Percentiles rank a stretch among this genome's conserved stretches.
These are phyloP conservation scores for Microplitis deprimator DNA, from an alignment of 2,888 invertebrate species.

Conservation along the genomic window DNA sequence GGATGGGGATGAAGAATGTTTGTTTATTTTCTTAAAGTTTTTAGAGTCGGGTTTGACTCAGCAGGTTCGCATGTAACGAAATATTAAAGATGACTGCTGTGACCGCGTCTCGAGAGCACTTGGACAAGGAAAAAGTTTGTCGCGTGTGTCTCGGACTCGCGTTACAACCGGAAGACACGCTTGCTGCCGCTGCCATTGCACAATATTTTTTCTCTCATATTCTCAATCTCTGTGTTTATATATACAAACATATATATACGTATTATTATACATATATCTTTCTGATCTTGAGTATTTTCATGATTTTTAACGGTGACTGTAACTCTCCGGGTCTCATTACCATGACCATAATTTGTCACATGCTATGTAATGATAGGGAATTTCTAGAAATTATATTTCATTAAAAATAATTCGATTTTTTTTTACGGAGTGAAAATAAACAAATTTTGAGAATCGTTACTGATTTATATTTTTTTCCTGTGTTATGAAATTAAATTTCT, in stretches of 20 bases:
- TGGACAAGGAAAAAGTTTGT: slow-evolving; percentile 55
- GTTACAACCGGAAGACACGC: slow-evolving; percentile 67
- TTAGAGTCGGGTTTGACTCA: neutral
- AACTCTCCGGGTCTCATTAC: neutral
- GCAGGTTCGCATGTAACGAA: slow-evolving; percentile 51
- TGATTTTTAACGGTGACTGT: neutral
- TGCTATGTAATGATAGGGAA: neutral
- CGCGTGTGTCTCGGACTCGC: slow-evolving; percentile 62
- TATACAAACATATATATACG: slow-evolving; percentile 16
- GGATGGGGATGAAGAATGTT: no score
- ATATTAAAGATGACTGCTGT: slow-evolving; percentile 60
- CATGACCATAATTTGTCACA: neutral
- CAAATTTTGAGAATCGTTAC: no score
- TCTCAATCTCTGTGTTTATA: slow-evolving; percentile 24
- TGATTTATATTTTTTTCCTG: no score
- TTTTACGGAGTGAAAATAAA: neutral
- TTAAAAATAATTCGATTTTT: neutral
- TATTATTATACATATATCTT: slow-evolving; percentile 29
- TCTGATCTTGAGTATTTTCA: slow-evolving; percentile 7
- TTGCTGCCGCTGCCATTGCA: slow-evolving; percentile 61
- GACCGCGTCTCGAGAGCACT: slow-evolving; percentile 57
- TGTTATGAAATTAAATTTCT: no score
- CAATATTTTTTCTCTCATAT: slow-evolving; percentile 51
- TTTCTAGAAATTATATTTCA: neutral
- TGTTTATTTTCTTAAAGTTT: neutral